Conservation (phyloP, 2,888 invertebrate genomes). For the Parasteatoda lunata region DNA sequence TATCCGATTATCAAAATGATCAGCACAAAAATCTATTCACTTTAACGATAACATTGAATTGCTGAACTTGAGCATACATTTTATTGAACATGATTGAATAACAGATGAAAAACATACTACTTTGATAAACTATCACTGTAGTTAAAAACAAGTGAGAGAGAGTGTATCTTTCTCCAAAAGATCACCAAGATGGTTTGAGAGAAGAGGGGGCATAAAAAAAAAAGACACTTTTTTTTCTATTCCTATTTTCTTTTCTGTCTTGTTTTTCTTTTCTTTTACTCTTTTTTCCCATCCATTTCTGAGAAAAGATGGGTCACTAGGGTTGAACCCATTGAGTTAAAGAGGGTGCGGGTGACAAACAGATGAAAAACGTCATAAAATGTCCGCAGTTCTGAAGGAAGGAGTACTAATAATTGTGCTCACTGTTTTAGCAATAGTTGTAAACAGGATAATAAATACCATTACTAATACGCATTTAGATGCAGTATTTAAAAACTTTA, state of each 20-base stretch:
- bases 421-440: no score
- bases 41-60: no score
- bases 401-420: no score
- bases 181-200: conserved; percentile 11
- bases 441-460: no score
- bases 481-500: no score
- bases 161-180: conserved; percentile 12
- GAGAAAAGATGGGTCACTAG: conserved; percentile 59
- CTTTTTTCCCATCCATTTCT: conserved; percentile 15
- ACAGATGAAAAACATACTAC: no score
- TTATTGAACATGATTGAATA: no score
- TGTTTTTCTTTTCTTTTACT: conserved; percentile 26
- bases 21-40: no score
- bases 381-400: conserved; percentile 24
- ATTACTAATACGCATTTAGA: no score
- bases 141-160: not conserved
- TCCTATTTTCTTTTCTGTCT: conserved; percentile 17
- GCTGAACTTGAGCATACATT: no score
- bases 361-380: conserved; percentile 58
- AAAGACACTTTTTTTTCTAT: conserved; percentile 8
- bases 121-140: no score
- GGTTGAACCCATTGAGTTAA: conserved; percentile 53
- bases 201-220: not conserved
- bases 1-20: no score
- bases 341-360: conserved; percentile 31